phyloP scores from a whole-genome alignment of 35 echinoderm and acorn worm genomes.

The Eucidaris tribuloides region DNA sequence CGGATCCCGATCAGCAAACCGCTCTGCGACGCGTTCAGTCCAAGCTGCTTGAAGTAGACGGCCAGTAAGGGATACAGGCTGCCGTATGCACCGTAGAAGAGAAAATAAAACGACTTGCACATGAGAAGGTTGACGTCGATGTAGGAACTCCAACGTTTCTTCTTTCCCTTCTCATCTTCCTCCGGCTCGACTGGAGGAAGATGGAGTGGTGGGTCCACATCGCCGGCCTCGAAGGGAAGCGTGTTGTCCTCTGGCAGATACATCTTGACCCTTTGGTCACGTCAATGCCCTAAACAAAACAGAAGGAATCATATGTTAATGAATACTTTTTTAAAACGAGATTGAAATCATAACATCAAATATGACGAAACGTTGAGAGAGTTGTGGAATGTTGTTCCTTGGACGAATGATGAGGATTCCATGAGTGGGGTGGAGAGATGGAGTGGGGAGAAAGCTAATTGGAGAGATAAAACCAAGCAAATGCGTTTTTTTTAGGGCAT shows the following conservation, averaged over 20 bases:
- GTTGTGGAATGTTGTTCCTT: too few species aligned
- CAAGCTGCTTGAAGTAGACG: constrained; percentile 94
- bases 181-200: background rate
- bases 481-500: too few species aligned
- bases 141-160: constrained; percentile 30
- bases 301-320: too few species aligned
- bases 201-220: constrained; percentile 31
- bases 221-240: constrained; percentile 61
- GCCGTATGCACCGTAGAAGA: constrained; percentile 92
- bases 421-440: too few species aligned
- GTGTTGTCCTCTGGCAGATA: constrained; percentile 90
- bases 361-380: too few species aligned
- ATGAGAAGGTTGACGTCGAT: constrained; percentile 76
- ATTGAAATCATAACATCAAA: too few species aligned
- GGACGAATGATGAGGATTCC: too few species aligned
- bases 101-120: constrained; percentile 86
- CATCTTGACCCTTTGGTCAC: too few species aligned
- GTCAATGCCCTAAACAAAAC: too few species aligned
- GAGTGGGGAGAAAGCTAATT: too few species aligned
- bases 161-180: constrained; percentile 25
- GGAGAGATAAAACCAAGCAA: too few species aligned
- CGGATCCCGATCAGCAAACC: constrained; percentile 84
- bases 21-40: constrained; percentile 78
- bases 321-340: too few species aligned
- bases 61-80: constrained; percentile 85